Base-by-base conservation (phyloP, 1,140 invertebrate genomes). In the Trichonephila inaurata region DNA sequence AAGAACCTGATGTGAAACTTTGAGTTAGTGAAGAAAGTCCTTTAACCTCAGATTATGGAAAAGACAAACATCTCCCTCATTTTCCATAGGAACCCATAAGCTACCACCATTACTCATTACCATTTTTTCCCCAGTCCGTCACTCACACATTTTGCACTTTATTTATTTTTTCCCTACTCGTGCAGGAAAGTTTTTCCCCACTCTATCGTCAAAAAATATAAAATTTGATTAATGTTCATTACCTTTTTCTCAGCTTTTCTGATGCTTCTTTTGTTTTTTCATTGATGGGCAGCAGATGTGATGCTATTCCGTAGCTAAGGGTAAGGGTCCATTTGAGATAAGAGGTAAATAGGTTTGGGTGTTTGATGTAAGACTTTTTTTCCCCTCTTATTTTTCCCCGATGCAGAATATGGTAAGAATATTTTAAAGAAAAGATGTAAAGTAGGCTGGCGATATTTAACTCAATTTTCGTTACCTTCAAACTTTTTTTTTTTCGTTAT, bases 211-310 rank as follows among this genome's bases (percentile, higher is more conserved):
- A 28, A 16, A 62, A 69, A 91, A 82, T 91, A 82, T 72, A 91
- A 91, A 82, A 91, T 91, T 91, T 91, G 89, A 91, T 91, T 91
- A 91, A 91, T 91, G 89, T 64, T 64, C 89, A 91, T 91, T 91
- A 91, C 89, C 19, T 82, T 72, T 51, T 51, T 89, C 86, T 85
- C 21, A 28, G 83, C 58, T 85, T 85, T 85, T 81, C 18, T 33
- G 28, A 28, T 18, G 72, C 58, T 85, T 85, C 58, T 61, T 44
- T 85, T 85, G 58, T 85, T 83, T 83, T 85, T 60, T n/a, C 21
- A 58, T 16, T 61, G 83, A 85, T 85, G 83, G 81, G 83, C 58
- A 85, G 83, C 83, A 85, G 83, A 58, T 85, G 83, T 61, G 83
- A 61, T 85, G 83, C n/a, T 60, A 77, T 77, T 33, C 10, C 66